Evolutionary conservation across 2,888 invertebrate genomes (phyloP).

Genomic region (Gastracanthus pulcherrimus): DNA sequence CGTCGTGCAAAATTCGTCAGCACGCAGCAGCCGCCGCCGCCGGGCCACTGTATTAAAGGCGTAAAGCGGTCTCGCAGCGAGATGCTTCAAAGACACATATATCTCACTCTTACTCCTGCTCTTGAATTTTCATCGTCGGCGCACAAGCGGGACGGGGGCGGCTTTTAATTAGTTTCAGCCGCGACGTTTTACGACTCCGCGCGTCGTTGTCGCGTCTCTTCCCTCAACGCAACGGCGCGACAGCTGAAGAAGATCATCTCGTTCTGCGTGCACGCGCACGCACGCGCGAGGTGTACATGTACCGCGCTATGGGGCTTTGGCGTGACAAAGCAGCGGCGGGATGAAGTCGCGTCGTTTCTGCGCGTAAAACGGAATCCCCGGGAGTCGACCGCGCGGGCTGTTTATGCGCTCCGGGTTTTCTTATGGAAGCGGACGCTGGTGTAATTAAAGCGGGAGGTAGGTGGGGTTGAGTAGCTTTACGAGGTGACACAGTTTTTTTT

Average conservation of each 20-base stretch:
- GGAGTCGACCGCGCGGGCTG: background rate
- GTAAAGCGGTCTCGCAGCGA: background rate
- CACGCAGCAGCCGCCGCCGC: background rate
- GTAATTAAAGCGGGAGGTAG: constrained; percentile 32
- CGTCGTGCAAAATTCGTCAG: constrained; percentile 23
- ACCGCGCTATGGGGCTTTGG: too few relatives aligned
- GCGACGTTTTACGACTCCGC: constrained; percentile 45
- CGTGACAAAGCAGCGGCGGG: constrained; percentile 25
- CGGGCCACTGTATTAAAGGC: background rate
- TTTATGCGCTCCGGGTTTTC: constrained; percentile 21
- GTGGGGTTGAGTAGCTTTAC: constrained; percentile 17
- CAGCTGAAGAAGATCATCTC: too few relatives aligned
- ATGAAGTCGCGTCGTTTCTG: too few relatives aligned
- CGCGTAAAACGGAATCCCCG: constrained; percentile 38
- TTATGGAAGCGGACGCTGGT: background rate
- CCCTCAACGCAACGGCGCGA: too few relatives aligned
- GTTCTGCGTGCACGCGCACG: constrained; percentile 18
- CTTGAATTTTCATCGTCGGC: constrained; percentile 47
- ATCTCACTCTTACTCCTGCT: background rate
- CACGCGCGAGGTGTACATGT: too few relatives aligned
- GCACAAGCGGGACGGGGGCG: background rate
- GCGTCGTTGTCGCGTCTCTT: background rate
- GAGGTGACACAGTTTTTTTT: background rate
- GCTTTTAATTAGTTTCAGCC: constrained; percentile 50
- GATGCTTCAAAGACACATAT: constrained; percentile 12